Evolutionary conservation across 2,888 invertebrate genomes (phyloP).

Genomic region (Heteromurus nitidus): DNA sequence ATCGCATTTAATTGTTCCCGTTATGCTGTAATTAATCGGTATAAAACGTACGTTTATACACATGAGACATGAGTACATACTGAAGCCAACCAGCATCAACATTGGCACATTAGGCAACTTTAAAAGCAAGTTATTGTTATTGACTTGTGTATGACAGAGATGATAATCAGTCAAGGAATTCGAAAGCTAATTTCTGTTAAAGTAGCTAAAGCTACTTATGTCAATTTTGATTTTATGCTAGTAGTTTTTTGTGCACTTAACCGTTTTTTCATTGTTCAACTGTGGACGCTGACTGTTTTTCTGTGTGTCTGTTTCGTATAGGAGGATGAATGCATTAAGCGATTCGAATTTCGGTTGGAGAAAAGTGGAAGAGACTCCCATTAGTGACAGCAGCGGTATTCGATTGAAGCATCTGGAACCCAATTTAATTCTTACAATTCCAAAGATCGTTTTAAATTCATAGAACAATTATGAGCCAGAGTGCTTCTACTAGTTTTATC

Average conservation of each 20-base stretch:
- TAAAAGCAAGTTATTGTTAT: neutral
- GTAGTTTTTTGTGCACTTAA: constrained; percentile 34
- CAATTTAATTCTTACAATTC: constrained; percentile 34
- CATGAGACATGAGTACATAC: too few species aligned
- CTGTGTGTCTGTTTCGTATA: constrained; percentile 69
- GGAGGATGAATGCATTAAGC: constrained; percentile 70
- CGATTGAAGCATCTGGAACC: constrained; percentile 54
- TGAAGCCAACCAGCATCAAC: neutral
- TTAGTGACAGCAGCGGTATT: constrained; percentile 62
- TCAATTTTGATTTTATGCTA: constrained; percentile 29
- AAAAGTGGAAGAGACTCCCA: constrained; percentile 68
- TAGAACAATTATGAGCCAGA: constrained; percentile 58
- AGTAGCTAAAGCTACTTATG: constrained; percentile 16
- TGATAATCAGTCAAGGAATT: constrained; percentile 61
- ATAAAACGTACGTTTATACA: too few species aligned
- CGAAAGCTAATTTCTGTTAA: constrained; percentile 43
- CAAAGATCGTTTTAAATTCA: constrained; percentile 34
- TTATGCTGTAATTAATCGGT: too few species aligned
- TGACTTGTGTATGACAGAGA: neutral
- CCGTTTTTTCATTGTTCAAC: constrained; percentile 37
- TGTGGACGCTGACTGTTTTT: constrained; percentile 67
- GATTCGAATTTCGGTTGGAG: constrained; percentile 65
- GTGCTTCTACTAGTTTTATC: constrained; percentile 54
- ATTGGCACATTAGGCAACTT: too few species aligned
- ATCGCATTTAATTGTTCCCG: too few species aligned